These are phyloP conservation scores for Microhierax caerulescens DNA, from an alignment of 2,797 vertebrate species.

Conservation along the genomic window DNA sequence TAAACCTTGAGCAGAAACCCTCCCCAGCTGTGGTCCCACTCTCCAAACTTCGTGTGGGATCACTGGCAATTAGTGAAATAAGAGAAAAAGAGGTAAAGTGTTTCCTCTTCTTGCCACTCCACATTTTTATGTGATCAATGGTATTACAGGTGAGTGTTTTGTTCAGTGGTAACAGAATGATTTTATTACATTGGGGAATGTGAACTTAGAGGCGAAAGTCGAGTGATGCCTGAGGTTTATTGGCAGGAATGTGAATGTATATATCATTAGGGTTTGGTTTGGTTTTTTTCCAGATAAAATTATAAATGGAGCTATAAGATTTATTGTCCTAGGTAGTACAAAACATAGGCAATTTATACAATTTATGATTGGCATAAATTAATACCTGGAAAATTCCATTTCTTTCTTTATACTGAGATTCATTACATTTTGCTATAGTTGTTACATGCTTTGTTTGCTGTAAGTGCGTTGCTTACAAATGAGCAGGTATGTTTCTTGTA, in stretches of 20 bases:
- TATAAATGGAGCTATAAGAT: neutral
- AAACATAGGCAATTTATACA: neutral
- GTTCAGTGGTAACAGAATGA: neutral
- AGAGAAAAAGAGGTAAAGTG: neutral
- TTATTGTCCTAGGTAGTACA: neutral
- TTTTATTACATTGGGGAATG: neutral
- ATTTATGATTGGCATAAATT: neutral
- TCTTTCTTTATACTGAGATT: neutral
- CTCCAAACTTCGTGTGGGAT: neutral
- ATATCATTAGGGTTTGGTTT: neutral
- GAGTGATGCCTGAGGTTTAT: neutral
- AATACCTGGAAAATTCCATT: neutral
- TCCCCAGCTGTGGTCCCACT: rapidly evolving
- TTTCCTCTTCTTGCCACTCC: neutral
- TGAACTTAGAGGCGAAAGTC: neutral
- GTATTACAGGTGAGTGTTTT: neutral
- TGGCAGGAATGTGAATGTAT: neutral
- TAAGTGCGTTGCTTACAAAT: neutral
- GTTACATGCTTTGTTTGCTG: neutral
- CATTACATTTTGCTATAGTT: neutral
- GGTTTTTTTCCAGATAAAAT: rapidly evolving
- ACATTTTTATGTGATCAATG: neutral
- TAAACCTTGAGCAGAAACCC: neutral
- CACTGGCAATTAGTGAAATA: neutral
- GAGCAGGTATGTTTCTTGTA: neutral